phyloP scores from a whole-genome alignment of 1,140 invertebrate species.

The Colletes latitarsis region DNA sequence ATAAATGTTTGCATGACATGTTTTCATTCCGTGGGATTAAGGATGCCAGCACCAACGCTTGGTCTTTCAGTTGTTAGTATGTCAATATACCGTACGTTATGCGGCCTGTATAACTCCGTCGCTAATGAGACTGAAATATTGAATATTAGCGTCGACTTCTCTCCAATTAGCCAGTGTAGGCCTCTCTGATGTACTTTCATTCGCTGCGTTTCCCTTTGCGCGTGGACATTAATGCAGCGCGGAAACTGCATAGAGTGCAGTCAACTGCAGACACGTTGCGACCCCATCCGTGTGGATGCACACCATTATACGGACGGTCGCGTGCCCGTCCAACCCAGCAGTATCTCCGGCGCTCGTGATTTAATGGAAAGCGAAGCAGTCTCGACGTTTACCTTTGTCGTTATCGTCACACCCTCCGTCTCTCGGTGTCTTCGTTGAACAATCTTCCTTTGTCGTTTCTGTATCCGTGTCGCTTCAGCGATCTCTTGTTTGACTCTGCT shows the following conservation, averaged over 20 bases:
- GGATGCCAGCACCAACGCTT: too few relatives aligned
- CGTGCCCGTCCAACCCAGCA: slow-evolving; percentile 3
- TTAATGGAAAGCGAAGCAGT: slow-evolving; percentile 66
- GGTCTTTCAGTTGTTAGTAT: too few relatives aligned
- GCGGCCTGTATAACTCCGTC: too few relatives aligned
- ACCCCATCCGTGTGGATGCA: neutral
- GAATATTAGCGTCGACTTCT: too few relatives aligned
- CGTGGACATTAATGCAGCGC: neutral
- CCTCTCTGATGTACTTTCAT: neutral
- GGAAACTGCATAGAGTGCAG: neutral
- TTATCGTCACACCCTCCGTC: slow-evolving; percentile 6
- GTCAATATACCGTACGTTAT: too few relatives aligned
- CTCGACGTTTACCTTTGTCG: slow-evolving; percentile 22
- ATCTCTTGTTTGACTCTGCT: too few relatives aligned
- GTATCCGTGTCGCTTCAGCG: neutral
- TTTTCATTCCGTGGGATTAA: too few relatives aligned
- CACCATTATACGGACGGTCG: slow-evolving; percentile 1
- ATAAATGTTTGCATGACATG: too few relatives aligned
- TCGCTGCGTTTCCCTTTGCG: neutral
- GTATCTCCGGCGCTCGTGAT: slow-evolving; percentile 53
- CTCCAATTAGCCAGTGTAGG: too few relatives aligned
- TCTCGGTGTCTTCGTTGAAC: neutral
- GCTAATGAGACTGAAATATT: too few relatives aligned
- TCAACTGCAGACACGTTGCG: neutral
- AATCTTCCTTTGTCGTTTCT: neutral